Percentiles rank a stretch among this genome's conserved stretches.
These are phyloP conservation scores for Elgaria multicarinata DNA, from an alignment of 2,113 vertebrate species.

Conservation along the genomic window DNA sequence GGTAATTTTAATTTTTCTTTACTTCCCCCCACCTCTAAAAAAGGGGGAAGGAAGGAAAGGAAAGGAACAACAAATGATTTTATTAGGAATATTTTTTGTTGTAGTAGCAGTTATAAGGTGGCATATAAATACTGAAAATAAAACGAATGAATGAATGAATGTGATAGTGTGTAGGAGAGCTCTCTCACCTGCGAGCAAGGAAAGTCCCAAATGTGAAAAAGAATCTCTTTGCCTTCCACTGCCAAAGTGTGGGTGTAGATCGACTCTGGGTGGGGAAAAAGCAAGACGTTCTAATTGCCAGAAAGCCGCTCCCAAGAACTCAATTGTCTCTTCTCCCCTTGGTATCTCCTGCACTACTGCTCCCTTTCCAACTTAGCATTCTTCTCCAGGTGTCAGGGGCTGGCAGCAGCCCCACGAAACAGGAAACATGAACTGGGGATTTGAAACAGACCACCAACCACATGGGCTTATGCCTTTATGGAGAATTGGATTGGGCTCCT, in stretches of 20 bases:
- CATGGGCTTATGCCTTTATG: accelerated
- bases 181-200: constrained; percentile 81
- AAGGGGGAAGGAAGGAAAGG: neutral
- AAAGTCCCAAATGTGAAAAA: constrained; percentile 87
- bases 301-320: neutral
- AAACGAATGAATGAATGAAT: neutral
- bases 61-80: neutral
- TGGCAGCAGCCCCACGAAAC: accelerated
- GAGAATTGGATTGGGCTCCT: too few relatives aligned
- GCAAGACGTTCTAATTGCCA: neutral
- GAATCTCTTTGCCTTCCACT: constrained; percentile 81
- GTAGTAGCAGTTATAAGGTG: neutral
- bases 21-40: too few relatives aligned
- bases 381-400: neutral
- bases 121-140: neutral
- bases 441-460: neutral
- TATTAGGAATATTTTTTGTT: neutral
- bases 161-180: neutral
- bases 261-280: constrained; percentile 75
- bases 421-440: accelerated
- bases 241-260: constrained; percentile 84
- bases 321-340: neutral
- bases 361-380: neutral
- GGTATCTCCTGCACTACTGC: neutral
- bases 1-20: too few relatives aligned